Percentiles rank a stretch among this genome's conserved stretches.
phyloP scores from a whole-genome alignment of 2,113 vertebrate species.

The Delphinus delphis region DNA sequence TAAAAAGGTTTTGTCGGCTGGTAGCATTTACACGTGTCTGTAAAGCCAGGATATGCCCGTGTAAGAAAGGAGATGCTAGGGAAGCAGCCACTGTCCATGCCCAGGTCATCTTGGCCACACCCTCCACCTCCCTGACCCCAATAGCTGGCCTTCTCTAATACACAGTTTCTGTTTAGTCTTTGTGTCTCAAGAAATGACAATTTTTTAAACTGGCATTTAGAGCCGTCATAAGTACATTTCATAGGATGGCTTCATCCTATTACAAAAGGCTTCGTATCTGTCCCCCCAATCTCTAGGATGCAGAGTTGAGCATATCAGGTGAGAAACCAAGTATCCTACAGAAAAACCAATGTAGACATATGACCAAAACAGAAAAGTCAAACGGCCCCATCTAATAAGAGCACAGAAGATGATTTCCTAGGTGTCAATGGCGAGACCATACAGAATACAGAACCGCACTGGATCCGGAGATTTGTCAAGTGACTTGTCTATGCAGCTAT shows the following conservation, averaged over 20 bases:
- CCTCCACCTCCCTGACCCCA: rapidly evolving
- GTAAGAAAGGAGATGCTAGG: background rate
- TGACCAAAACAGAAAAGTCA: background rate
- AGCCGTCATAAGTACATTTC: background rate
- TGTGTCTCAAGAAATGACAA: background rate
- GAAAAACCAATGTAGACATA: background rate
- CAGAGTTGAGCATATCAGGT: background rate
- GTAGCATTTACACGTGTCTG: background rate
- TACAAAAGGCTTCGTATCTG: background rate
- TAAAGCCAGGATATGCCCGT: background rate
- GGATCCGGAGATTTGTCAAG: background rate
- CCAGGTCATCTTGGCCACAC: too few relatives aligned
- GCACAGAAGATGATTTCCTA: background rate
- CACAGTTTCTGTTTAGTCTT: background rate
- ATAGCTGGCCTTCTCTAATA: background rate
- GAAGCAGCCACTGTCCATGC: rapidly evolving
- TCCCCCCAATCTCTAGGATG: background rate
- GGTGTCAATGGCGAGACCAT: background rate
- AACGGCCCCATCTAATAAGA: background rate
- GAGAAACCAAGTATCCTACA: background rate
- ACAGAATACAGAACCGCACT: background rate
- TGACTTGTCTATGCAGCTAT: background rate
- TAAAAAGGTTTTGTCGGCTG: background rate
- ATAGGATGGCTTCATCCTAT: background rate
- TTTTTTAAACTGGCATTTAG: background rate